Evolutionary conservation across 2,113 vertebrate genomes (phyloP), one percentile per base, ranked within the genome.

Genomic region (Ceuthmochares aereus): DNA sequence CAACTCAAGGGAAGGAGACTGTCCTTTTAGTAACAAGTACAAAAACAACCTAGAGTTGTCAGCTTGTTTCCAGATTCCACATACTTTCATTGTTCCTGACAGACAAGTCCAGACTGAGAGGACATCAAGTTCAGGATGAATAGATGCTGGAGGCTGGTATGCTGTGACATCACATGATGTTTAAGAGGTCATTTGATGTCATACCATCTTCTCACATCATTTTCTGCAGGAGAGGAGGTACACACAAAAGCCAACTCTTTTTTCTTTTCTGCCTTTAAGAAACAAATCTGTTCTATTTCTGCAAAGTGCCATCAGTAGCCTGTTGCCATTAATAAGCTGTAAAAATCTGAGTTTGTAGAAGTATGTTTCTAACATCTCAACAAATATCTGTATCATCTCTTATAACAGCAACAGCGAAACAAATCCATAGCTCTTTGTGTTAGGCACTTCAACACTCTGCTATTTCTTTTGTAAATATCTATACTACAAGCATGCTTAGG

Each of bases 401-500:
- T 83, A 8, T 8, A 70, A 84, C 30, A 69, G 56, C 59, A 95
- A 93, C 29, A 55, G 64, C 30, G 54, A 70, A 68, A 54, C 26
- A 80, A 19, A 56, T 87, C 82, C 56, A 43, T 60, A 64, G 25
- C 37, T 75, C 80, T 75, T 89, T 2, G 0, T 42, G 36, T 63
- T n/a, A 74, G 75, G 47, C 47, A 84, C 76, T 82, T 96, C 84
- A 85, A 23, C 30, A 14, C 55, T 58, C 37, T 32, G 67, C 63
- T 89, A 0, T 34, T 80, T 92, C 76, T 63, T 91, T 72, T 75
- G 56, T 76, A 95, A 95, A 84, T 17, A 29, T 87, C 76, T 81
- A 66, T 73, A 94, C 95, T 51, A 43, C 56, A 92, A 81, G 64
- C 68, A 84, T 19, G 56, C 52, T 87, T 93, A 95, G 83, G 58